Conservation (phyloP, 2,888 invertebrate species). For the Rotaria sp. region DNA sequence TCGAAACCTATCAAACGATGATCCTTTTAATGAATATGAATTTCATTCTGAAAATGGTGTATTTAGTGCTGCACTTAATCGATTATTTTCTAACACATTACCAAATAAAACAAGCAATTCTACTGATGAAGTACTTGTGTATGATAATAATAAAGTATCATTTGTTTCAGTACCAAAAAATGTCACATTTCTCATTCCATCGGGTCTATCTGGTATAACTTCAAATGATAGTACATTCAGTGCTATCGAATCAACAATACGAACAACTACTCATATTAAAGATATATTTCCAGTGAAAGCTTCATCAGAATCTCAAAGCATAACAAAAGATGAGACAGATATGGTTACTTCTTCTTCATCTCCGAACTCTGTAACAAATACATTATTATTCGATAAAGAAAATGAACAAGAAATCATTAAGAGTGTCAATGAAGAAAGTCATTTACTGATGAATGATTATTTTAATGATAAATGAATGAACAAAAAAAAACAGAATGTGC, state of each 20-base stretch:
- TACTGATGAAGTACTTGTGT: background rate
- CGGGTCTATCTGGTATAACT: background rate
- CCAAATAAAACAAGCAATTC: background rate
- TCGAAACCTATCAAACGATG: too few species aligned
- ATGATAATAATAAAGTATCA: background rate
- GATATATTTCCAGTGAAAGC: background rate
- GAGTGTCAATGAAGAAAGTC: background rate
- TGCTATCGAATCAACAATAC: conserved; percentile 10
- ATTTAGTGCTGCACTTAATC: background rate
- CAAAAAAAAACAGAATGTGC: background rate
- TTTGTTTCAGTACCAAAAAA: background rate
- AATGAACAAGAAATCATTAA: background rate
- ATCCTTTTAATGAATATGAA: background rate
- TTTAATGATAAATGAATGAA: background rate
- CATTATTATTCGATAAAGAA: background rate
- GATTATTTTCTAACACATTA: background rate
- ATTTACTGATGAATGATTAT: background rate
- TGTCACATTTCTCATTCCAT: conserved; percentile 3
- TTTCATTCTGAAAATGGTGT: background rate
- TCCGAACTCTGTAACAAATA: background rate
- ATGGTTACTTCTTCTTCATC: background rate
- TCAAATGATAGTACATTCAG: background rate
- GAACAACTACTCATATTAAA: background rate
- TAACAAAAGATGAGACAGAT: background rate
- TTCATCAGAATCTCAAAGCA: background rate